Conservation (phyloP, 2,888 invertebrate species). For the Cryptosula pallasiana region DNA sequence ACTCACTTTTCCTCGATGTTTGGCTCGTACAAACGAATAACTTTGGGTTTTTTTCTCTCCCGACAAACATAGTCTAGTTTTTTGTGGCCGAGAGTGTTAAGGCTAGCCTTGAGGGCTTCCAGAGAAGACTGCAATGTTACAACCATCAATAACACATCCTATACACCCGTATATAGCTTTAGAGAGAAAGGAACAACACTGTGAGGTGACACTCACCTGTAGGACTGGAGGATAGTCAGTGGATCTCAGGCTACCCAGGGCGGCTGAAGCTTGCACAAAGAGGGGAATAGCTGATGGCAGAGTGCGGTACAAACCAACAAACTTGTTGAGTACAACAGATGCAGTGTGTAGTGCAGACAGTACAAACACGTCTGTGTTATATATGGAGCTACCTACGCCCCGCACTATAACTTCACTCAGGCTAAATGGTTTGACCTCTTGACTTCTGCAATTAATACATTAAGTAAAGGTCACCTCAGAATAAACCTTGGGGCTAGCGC, state of each 20-base stretch:
- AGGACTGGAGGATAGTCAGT: constrained; percentile 29
- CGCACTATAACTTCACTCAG: constrained; percentile 32
- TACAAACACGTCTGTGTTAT: constrained; percentile 19
- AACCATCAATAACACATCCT: no score
- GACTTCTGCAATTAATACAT: constrained; percentile 20
- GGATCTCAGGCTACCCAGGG: constrained; percentile 31
- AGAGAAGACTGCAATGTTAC: not conserved
- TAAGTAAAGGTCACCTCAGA: no score
- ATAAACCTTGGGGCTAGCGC: no score
- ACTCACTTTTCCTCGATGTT: constrained; percentile 78
- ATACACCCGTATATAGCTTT: no score
- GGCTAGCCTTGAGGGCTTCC: not conserved
- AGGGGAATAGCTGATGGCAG: constrained; percentile 37
- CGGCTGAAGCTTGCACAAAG: constrained; percentile 35
- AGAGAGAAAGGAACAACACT: no score
- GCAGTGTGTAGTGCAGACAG: constrained; percentile 30
- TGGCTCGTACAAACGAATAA: constrained; percentile 77
- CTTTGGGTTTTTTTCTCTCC: constrained; percentile 71
- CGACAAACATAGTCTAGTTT: constrained; percentile 56
- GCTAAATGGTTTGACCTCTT: constrained; percentile 30
- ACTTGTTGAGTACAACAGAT: constrained; percentile 33
- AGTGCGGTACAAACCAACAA: constrained; percentile 34
- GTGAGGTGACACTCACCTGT: no score
- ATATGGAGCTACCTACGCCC: constrained; percentile 23
- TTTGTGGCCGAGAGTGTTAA: constrained; percentile 34